A percentile compares a stretch with the other conserved stretches of the same genome.
These are phyloP conservation scores for Bergia puertoricense DNA, from an alignment of 92 coral and sea anemone genomes.

Conservation along the genomic window DNA sequence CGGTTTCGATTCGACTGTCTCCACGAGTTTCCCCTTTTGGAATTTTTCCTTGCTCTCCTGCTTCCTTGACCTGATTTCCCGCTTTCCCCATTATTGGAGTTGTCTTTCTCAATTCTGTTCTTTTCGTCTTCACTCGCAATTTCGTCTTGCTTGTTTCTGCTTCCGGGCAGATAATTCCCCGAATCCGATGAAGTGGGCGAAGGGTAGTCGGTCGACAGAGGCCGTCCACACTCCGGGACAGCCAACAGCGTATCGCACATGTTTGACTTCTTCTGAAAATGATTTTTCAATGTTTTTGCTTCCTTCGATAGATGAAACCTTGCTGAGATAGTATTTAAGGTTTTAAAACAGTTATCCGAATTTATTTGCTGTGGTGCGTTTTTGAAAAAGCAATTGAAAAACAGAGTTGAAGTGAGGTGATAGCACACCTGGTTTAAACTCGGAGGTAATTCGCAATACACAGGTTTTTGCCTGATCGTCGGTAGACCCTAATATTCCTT, in stretches of 20 bases:
- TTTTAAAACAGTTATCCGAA: neutral
- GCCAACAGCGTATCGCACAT: constrained; percentile 56
- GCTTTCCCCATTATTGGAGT: constrained; percentile 14
- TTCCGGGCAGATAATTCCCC: constrained; percentile 26
- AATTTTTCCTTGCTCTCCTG: constrained; percentile 60
- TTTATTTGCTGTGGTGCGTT: neutral
- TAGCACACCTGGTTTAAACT: constrained; percentile 67
- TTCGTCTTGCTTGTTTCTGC: constrained; percentile 8
- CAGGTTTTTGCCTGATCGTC: constrained; percentile 47
- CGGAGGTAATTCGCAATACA: constrained; percentile 53
- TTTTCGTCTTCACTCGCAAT: neutral
- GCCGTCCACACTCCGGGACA: constrained; percentile 53
- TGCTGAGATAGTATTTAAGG: neutral
- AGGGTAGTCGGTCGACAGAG: constrained; percentile 40
- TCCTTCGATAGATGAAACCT: neutral
- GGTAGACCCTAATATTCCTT: constrained; percentile 58
- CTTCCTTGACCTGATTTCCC: constrained; percentile 50
- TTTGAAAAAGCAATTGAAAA: neutral
- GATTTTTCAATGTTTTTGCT: constrained; percentile 22
- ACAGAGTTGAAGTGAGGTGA: neutral
- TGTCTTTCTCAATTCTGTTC: constrained; percentile 38
- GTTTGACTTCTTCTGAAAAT: constrained; percentile 8
- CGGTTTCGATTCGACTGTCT: constrained; percentile 86
- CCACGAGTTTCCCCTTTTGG: constrained; percentile 74
- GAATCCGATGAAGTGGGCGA: constrained; percentile 29